Percentiles rank a stretch among this genome's conserved stretches.
phyloP scores from a whole-genome alignment of 2,113 vertebrate genomes.

The Thunnus thynnus region DNA sequence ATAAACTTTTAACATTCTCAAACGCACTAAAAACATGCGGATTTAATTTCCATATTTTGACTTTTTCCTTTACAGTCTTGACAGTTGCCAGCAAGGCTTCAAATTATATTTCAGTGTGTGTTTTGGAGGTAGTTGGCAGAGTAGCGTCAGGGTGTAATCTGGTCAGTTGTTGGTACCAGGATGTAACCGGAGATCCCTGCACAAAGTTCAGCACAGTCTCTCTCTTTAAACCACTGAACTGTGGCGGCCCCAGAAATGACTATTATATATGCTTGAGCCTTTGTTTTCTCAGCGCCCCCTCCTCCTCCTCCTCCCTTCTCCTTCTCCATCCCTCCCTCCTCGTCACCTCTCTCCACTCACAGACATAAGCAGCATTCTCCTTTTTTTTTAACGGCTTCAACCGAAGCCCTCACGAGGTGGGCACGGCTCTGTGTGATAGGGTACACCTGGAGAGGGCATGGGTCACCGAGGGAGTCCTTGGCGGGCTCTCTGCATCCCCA shows the following conservation, averaged over 20 bases:
- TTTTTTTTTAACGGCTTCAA: slow-evolving; percentile 44
- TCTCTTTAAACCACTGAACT: slow-evolving; percentile 30
- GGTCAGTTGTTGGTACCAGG: slow-evolving; percentile 21
- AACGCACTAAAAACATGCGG: slow-evolving; percentile 1
- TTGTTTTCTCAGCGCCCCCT: slow-evolving; percentile 14
- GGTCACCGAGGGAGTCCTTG: slow-evolving; percentile 53
- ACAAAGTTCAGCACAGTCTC: slow-evolving; percentile 44
- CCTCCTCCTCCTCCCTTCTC: background rate
- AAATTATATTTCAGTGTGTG: background rate
- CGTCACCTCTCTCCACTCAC: slow-evolving; percentile 11
- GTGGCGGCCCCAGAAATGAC: slow-evolving; percentile 40
- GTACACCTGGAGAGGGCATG: slow-evolving; percentile 82
- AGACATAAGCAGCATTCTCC: slow-evolving; percentile 22
- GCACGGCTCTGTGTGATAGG: slow-evolving; percentile 53
- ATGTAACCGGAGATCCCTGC: slow-evolving; percentile 54
- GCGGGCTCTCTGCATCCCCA: slow-evolving; percentile 52
- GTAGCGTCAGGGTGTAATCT: slow-evolving; percentile 2
- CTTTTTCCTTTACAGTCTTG: background rate
- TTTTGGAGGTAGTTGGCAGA: slow-evolving; percentile 22
- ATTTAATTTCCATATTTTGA: background rate
- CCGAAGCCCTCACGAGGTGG: slow-evolving; percentile 38
- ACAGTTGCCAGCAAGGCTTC: background rate
- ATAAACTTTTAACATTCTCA: slow-evolving; percentile 13
- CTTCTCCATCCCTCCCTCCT: background rate
- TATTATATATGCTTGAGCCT: slow-evolving; percentile 20